These are phyloP conservation scores for Callorhinus ursinus DNA, from an alignment of 2,113 vertebrate species.

Conservation along the genomic window DNA sequence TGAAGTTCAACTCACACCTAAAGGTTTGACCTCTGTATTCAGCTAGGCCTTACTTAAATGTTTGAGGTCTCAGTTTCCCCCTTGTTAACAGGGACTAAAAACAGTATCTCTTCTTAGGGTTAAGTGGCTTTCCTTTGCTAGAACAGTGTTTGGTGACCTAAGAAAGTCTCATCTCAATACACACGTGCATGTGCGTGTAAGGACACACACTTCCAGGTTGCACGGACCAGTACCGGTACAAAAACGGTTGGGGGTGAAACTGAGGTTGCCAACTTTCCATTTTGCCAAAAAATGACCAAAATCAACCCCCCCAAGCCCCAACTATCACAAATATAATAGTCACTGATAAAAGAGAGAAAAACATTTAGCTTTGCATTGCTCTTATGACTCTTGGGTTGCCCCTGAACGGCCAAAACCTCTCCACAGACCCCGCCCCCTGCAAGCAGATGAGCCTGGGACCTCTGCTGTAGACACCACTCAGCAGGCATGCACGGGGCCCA, in stretches of 20 bases:
- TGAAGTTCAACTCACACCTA: neutral
- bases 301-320: neutral
- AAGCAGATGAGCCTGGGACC: neutral
- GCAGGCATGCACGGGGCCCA: fast-evolving
- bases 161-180: neutral
- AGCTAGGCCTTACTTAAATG: neutral
- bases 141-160: neutral
- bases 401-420: neutral
- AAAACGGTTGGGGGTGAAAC: neutral
- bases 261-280: neutral
- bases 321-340: neutral
- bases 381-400: neutral
- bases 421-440: fast-evolving
- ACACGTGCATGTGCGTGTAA: neutral
- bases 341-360: neutral
- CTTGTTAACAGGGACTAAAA: neutral
- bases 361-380: neutral
- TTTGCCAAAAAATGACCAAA: neutral
- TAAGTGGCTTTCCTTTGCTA: neutral
- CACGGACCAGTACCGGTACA: neutral
- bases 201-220: neutral
- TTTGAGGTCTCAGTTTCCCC: neutral
- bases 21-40: neutral
- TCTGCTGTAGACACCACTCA: neutral
- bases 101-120: neutral